Percentiles rank a stretch among this genome's conserved stretches.
Conservation (phyloP, 2,113 vertebrate genomes). For the Chloroceryle aenea region DNA sequence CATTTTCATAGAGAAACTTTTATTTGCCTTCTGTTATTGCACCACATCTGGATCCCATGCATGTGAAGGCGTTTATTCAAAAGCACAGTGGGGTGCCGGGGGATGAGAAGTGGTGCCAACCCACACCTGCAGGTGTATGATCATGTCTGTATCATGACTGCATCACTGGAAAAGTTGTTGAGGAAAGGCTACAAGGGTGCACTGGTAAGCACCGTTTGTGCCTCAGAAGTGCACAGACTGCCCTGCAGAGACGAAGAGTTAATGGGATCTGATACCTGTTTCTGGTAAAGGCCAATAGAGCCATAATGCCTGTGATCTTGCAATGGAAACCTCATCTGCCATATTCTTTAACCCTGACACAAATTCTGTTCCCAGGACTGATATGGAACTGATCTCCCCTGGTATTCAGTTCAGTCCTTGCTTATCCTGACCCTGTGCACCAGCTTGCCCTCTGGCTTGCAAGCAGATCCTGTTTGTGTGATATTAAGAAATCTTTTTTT, state of each 20-base stretch:
- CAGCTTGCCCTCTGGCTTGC: neutral
- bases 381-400: neutral
- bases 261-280: neutral
- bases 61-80: neutral
- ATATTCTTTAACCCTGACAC: neutral
- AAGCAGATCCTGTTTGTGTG: neutral
- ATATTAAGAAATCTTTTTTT: neutral
- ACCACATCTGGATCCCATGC: neutral
- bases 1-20: neutral
- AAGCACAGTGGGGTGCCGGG: neutral
- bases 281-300: neutral
- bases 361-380: neutral
- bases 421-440: neutral
- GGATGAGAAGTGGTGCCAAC: neutral
- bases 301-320: neutral
- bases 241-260: rapidly evolving
- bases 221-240: rapidly evolving
- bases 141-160: neutral
- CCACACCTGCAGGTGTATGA: neutral
- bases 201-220: neutral
- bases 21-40: neutral
- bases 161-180: neutral
- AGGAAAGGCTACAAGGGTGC: neutral
- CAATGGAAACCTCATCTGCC: neutral
- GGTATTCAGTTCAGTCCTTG: neutral